Base-by-base conservation (phyloP, 23 tunicate genomes). In the Oikopleura albicans region DNA sequence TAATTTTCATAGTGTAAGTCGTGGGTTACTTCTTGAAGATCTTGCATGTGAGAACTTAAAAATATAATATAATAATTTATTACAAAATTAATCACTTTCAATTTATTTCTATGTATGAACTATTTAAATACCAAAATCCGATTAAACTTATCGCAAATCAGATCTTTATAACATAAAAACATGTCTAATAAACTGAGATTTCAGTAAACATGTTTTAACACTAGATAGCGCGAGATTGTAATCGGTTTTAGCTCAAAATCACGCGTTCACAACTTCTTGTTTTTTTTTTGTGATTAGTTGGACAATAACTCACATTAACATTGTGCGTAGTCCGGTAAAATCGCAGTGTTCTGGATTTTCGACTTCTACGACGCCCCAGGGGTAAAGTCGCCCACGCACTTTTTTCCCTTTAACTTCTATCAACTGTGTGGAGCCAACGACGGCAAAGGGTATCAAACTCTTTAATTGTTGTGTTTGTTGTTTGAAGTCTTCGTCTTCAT, bases 11-110 rank as follows among this genome's bases (percentile, higher is more conserved):
- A 83, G 29, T 39, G 84, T 22, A 83, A 22, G 29, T 83, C 84
- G 84, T 83, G 84, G 33, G 84, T 83, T 66, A 83, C 84, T 40
- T 83, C 84, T 29, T 83, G 84, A 22, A 83, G 66, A 36, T 83
- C 84, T 29, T 83, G 84, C 84, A 83, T 83, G 66, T 83, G 84
- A 12, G 84, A 39, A 27, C 49, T 83, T 8, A 75, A 36, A 12
- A 75, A 75, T 12, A 36, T 12, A n/a, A n/a, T n/a, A n/a, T n/a
- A n/a, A n/a, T n/a, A n/a, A 28, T 22, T 56, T 22, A 56, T 56
- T 56, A 22, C 28, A 56, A 22, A 22, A 56, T 56, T 28, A 56
- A 56, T 56, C 66, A 56, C 66, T 22, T 22, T 56, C 22, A 56
- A 28, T 22, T 28, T 56, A 22, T 28, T 56, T 22, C 66, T 22